A percentile compares a stretch with the other conserved stretches of the same genome.
Conservation (phyloP, 1,140 invertebrate species). For the Apis laboriosa region DNA sequence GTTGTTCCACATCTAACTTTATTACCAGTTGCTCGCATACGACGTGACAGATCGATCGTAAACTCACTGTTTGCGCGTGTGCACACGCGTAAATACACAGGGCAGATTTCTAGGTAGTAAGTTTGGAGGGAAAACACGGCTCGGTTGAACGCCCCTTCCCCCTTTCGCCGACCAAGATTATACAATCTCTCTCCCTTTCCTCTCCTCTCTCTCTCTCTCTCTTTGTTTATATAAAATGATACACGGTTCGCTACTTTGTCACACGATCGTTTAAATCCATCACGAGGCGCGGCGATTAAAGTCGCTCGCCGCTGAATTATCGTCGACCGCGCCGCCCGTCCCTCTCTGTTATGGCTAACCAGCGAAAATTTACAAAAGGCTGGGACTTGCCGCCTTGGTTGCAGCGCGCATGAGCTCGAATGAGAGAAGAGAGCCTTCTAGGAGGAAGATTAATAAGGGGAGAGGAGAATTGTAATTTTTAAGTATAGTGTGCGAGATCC, state of each 20-base stretch:
- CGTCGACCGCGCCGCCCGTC: not conserved
- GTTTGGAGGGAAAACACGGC: not conserved
- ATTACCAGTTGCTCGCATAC: constrained; percentile 58
- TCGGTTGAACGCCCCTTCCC: not conserved
- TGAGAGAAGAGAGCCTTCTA: too few relatives aligned
- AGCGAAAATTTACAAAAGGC: constrained; percentile 53
- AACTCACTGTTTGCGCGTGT: constrained; percentile 36
- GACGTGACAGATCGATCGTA: constrained; percentile 66
- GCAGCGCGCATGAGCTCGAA: too few relatives aligned
- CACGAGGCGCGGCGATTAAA: constrained; percentile 57
- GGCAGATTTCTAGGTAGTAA: not conserved
- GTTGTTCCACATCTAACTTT: constrained; percentile 66
- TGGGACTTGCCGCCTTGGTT: not conserved
- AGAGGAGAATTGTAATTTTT: too few relatives aligned
- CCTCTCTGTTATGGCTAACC: constrained; percentile 40
- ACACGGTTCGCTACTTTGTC: constrained; percentile 63
- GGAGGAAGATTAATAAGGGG: too few relatives aligned
- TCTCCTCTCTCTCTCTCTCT: not conserved
- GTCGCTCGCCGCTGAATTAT: constrained; percentile 60
- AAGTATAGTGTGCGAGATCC: too few relatives aligned
- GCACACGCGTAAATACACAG: not conserved
- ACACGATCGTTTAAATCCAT: constrained; percentile 66
- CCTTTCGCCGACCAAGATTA: constrained; percentile 45
- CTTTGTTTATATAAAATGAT: constrained; percentile 63
- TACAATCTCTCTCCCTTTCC: constrained; percentile 25